Conservation (phyloP, 35 echinoderm and acorn worm species). For the Lytechinus variegatus region DNA sequence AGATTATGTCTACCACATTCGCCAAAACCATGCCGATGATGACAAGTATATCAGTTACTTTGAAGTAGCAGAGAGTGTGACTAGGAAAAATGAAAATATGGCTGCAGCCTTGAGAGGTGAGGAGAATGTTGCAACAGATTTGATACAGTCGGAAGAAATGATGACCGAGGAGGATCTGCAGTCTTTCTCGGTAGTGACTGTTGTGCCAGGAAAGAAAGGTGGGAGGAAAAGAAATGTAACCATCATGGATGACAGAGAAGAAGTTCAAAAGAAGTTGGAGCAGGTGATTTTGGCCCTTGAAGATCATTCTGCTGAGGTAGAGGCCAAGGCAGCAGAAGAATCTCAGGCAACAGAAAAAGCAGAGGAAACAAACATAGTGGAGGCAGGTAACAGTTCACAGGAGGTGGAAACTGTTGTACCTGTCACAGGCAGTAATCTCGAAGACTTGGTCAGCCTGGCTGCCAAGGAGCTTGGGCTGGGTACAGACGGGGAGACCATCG, state of each 20-base stretch:
- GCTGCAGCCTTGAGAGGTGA: neutral
- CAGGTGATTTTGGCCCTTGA: constrained; percentile 40
- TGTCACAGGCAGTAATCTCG: neutral
- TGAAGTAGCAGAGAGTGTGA: constrained; percentile 34
- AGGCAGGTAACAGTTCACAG: neutral
- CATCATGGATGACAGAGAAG: constrained; percentile 33
- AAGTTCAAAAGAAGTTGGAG: constrained; percentile 43
- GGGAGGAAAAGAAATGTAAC: neutral
- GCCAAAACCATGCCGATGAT: constrained; percentile 50
- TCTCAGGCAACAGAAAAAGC: too few species aligned
- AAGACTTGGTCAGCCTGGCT: neutral
- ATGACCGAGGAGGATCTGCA: neutral
- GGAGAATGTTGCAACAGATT: neutral
- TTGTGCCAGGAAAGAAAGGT: neutral
- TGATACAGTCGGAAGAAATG: neutral
- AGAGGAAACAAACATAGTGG: too few species aligned
- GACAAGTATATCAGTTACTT: neutral
- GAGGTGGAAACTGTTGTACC: neutral
- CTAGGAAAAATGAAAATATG: neutral
- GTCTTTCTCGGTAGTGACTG: constrained; percentile 28
- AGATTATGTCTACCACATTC: constrained; percentile 76
- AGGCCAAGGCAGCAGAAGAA: neutral
- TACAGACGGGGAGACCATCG: neutral
- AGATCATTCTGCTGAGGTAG: neutral
- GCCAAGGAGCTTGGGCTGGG: neutral